phyloP scores from a whole-genome alignment of 2,113 vertebrate species.

The Perca schrenkii region DNA sequence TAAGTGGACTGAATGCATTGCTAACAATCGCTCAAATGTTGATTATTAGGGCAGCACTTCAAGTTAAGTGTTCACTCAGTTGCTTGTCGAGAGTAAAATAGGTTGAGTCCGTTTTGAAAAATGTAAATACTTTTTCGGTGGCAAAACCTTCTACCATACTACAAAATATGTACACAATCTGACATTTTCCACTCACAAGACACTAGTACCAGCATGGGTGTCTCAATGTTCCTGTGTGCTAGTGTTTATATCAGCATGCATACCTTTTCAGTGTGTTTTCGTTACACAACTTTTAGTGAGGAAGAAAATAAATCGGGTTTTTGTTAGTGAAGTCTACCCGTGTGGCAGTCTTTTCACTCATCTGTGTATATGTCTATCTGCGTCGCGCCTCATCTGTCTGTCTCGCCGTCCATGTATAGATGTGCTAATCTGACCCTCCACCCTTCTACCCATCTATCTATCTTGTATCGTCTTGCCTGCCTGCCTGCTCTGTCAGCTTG shows the following conservation, averaged over 20 bases:
- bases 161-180: background rate
- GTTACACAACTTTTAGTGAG: conserved; percentile 12
- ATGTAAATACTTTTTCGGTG: background rate
- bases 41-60: conserved; percentile 4
- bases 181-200: background rate
- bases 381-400: background rate
- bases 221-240: background rate
- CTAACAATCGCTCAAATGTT: background rate
- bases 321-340: background rate
- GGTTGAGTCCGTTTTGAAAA: background rate
- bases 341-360: conserved; percentile 28
- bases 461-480: conserved; percentile 11
- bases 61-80: background rate
- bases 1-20: background rate
- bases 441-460: conserved; percentile 28
- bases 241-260: conserved; percentile 31
- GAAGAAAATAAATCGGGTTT: background rate
- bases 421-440: conserved; percentile 48
- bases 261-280: conserved; percentile 30
- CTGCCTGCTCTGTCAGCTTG: conserved; percentile 42
- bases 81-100: background rate
- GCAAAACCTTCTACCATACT: background rate
- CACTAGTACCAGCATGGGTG: background rate
- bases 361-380: conserved; percentile 27
- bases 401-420: conserved; percentile 18